Percentiles rank a stretch among this genome's conserved stretches.
phyloP scores from a whole-genome alignment of 1,140 invertebrate species.

The Dreissena rostriformis region DNA sequence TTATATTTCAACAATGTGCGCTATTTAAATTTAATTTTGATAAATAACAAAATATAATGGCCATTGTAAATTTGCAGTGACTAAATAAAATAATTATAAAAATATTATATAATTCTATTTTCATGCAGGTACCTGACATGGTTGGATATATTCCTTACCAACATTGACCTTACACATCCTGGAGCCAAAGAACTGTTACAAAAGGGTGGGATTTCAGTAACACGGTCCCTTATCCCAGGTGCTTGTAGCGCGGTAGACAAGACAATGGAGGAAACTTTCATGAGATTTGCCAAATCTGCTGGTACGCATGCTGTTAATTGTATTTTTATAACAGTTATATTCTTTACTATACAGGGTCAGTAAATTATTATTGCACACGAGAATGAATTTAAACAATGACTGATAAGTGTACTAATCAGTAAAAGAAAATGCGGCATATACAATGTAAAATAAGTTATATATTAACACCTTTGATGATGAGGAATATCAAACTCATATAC shows the following conservation, averaged over 20 bases:
- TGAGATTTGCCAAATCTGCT: conserved; percentile 38
- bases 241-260: conserved; percentile 61
- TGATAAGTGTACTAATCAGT: neutral
- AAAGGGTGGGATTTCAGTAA: conserved; percentile 59
- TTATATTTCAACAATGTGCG: neutral
- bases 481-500: conserved; percentile 56
- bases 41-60: neutral
- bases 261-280: conserved; percentile 66
- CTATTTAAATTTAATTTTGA: neutral
- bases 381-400: neutral
- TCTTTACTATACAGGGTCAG: neutral
- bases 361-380: neutral
- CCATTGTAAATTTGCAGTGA: neutral
- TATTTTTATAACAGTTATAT: no score
- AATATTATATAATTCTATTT: neutral
- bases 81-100: neutral
- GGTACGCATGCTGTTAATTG: no score
- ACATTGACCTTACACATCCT: conserved; percentile 60
- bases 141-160: conserved; percentile 59
- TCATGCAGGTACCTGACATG: conserved; percentile 56
- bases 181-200: conserved; percentile 48
- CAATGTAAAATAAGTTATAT: no score
- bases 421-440: no score
- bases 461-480: no score
- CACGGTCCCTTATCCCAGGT: conserved; percentile 60